Evolutionary conservation across 2,797 vertebrate species (phyloP).

Genomic region (Muraenolepis orangiensis): DNA sequence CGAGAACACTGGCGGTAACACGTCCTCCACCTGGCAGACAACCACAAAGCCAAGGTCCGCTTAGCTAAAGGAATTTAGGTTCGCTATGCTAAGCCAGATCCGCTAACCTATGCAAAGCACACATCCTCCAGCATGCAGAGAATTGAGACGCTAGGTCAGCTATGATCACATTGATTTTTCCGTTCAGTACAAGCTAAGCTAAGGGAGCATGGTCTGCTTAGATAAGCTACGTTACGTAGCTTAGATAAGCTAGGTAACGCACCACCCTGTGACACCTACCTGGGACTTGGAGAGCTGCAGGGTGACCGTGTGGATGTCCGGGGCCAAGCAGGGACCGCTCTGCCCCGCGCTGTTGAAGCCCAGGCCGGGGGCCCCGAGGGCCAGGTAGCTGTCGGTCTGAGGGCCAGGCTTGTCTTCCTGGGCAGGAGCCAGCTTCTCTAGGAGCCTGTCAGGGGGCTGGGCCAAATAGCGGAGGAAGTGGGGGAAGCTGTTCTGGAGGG

Average conservation of each 20-base stretch:
- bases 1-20: constrained; percentile 88
- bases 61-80: background rate
- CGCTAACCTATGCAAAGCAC: background rate
- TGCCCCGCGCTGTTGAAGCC: constrained; percentile 69
- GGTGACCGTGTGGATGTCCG: constrained; percentile 88
- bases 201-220: background rate
- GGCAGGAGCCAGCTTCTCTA: constrained; percentile 67
- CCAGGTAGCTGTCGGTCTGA: constrained; percentile 32
- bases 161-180: too few species aligned
- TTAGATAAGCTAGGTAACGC: background rate
- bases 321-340: constrained; percentile 64
- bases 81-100: background rate
- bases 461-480: background rate
- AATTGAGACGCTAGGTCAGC: background rate
- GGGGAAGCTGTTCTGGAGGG: constrained; percentile 19
- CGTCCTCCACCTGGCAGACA: constrained; percentile 83
- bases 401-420: constrained; percentile 51
- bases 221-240: background rate
- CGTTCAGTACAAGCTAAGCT: too few species aligned
- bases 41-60: background rate
- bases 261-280: constrained; percentile 62
- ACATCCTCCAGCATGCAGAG: background rate
- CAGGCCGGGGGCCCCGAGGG: constrained; percentile 55
- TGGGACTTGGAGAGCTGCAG: constrained; percentile 94
- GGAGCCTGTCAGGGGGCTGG: constrained; percentile 35